Percentiles rank a stretch among this genome's conserved stretches.
phyloP scores from a whole-genome alignment of 2,888 invertebrate species.

The Brenthis ino region DNA sequence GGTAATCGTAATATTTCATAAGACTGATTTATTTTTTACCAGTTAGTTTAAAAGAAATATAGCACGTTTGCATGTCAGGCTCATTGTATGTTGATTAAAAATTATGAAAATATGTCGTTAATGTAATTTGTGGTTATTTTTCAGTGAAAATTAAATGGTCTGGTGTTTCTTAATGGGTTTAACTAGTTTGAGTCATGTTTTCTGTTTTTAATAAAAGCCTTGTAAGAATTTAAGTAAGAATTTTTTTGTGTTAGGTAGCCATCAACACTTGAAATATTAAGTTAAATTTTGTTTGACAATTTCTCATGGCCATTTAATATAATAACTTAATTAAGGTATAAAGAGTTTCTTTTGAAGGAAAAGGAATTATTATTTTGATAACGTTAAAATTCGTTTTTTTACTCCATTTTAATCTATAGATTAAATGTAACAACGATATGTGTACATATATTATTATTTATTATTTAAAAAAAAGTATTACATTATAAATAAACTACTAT shows the following conservation, averaged over 20 bases:
- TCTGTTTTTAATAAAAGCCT: conserved; percentile 3
- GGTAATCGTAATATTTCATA: conserved; percentile 53
- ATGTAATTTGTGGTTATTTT: conserved; percentile 25
- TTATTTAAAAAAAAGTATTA: too few species aligned
- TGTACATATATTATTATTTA: too few species aligned
- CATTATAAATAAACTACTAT: too few species aligned
- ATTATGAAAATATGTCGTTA: conserved; percentile 47
- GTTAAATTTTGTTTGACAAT: conserved; percentile 13
- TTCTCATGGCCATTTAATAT: not conserved
- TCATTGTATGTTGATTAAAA: conserved; percentile 31
- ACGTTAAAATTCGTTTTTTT: too few species aligned
- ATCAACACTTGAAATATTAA: conserved; percentile 10
- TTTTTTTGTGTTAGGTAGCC: conserved; percentile 5
- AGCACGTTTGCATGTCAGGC: conserved; percentile 55
- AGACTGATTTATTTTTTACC: conserved; percentile 50
- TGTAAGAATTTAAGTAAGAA: conserved; percentile 3
- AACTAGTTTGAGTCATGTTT: conserved; percentile 4
- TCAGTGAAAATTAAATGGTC: conserved; percentile 13
- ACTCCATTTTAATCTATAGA: too few species aligned
- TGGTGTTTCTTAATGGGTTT: conserved; percentile 17
- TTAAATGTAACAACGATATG: too few species aligned
- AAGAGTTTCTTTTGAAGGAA: too few species aligned
- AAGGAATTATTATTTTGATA: too few species aligned
- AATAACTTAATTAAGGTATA: too few species aligned
- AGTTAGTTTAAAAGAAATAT: conserved; percentile 38